Conservation (phyloP, 2,113 vertebrate genomes). For the Apaloderma vittatum region DNA sequence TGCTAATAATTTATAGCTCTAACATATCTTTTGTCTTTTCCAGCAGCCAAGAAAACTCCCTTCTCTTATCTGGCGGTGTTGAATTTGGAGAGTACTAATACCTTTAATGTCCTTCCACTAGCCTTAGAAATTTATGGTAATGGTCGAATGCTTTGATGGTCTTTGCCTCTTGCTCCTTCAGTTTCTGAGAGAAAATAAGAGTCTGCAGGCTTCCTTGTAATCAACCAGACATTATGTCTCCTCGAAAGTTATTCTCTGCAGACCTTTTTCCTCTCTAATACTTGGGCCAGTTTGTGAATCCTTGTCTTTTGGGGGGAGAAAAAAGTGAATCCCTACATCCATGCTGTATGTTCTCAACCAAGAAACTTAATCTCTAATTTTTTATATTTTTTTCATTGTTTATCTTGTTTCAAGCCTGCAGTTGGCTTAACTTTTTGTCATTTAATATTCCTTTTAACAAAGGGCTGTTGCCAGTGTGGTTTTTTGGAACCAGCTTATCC, state of each 20-base stretch:
- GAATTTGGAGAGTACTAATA: not conserved
- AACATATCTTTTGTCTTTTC: not conserved
- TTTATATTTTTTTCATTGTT: not conserved
- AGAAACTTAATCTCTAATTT: not conserved
- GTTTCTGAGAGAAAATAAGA: not conserved
- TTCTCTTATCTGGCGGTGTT: not conserved
- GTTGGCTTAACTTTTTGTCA: not conserved
- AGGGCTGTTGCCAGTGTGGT: not conserved
- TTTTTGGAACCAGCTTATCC: not conserved
- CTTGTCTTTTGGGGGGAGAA: not conserved
- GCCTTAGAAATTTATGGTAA: conserved; percentile 4
- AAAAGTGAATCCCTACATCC: not conserved
- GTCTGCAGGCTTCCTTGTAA: not conserved
- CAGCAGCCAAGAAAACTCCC: not conserved
- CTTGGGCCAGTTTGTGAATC: not conserved
- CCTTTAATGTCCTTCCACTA: not conserved
- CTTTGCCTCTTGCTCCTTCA: not conserved
- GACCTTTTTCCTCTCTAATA: not conserved
- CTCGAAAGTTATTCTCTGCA: not conserved
- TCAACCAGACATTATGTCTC: not conserved
- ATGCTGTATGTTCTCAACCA: not conserved
- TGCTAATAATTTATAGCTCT: not conserved
- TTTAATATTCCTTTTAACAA: not conserved
- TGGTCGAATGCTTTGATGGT: not conserved
- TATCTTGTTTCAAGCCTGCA: not conserved